Evolutionary conservation across 1,140 invertebrate species (phyloP), one percentile per base, ranked within the genome.

Genomic region (Panulirus ornatus): DNA sequence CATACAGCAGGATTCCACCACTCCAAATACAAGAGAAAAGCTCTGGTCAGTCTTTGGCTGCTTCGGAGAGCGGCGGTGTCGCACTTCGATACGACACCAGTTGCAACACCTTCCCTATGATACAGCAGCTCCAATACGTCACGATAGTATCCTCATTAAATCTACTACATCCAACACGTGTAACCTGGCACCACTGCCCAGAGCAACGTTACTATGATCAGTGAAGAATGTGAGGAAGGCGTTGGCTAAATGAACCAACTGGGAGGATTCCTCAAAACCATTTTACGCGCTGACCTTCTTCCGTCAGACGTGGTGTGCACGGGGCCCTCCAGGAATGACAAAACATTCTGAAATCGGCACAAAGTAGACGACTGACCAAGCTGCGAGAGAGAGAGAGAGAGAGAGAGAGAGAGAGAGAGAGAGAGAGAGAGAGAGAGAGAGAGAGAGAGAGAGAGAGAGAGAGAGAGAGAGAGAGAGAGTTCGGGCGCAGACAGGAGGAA

Each of bases 281-380:
- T 19, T 58, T 22, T 36, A 54, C 71, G 27, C 44, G 44, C 44
- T 86, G 84, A 86, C 44, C 84, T 86, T 76, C 54, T 86, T 86
- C 38, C 51, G 84, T 71, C 84, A 86, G 30, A 86, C 70, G 84
- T 38, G 76, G 27, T 86, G 27, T 86, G 22, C 34, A 42, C 42
- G 9, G 71, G 27, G 27, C 44, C 30, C 70, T 16, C 84, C 34
- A 42, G 70, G 54, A 86, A 86, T 76, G 51, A 54, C 27, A 86
- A 36, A 84, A 84, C n/a, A 27, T 84, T 71, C 71, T 70, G 47
- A 86, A 27, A 86, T 36, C 40, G 30, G 70, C 16, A 54, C 36
- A 81, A 78, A 44, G 38, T 19, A 42, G 42, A n/a, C n/a, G 63
- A 70, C 63, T 70, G 63, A 70, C 44, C 44, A 47, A 47, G 44